Conservation (phyloP, 2,888 invertebrate genomes). For the Dione juno region DNA sequence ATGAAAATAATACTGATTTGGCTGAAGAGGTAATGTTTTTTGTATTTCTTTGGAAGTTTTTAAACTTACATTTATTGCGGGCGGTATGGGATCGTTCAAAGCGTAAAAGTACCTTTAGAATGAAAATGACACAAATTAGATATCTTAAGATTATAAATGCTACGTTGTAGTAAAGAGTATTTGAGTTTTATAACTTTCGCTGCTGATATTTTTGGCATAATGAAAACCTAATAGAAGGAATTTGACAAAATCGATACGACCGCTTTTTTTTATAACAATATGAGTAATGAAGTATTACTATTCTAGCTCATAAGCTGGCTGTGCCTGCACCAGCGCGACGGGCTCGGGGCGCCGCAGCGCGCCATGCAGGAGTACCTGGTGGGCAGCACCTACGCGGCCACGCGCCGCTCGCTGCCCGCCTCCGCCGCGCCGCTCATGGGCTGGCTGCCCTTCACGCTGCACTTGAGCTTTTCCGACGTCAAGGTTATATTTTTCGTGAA, state of each 20-base stretch:
- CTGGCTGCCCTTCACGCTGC: conserved; percentile 88
- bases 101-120: too few species aligned
- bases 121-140: too few species aligned
- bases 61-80: too few species aligned
- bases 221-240: too few species aligned
- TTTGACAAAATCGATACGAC: too few species aligned
- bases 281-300: neutral
- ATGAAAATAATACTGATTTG: conserved; percentile 88
- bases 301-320: conserved; percentile 83
- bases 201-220: too few species aligned
- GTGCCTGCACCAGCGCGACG: conserved; percentile 69
- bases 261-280: too few species aligned
- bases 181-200: too few species aligned
- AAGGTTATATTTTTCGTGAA: conserved; percentile 71
- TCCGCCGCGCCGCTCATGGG: conserved; percentile 87
- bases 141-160: too few species aligned
- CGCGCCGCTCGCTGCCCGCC: conserved; percentile 88
- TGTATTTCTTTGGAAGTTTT: conserved; percentile 2
- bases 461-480: conserved; percentile 84
- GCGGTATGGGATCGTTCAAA: too few species aligned
- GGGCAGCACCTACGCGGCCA: conserved; percentile 87
- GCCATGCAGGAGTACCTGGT: conserved; percentile 92
- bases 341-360: conserved; percentile 82
- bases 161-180: too few species aligned
- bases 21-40: conserved; percentile 85